Evolutionary conservation across 2,888 invertebrate species (phyloP).

Genomic region (Lochmaea capreae): DNA sequence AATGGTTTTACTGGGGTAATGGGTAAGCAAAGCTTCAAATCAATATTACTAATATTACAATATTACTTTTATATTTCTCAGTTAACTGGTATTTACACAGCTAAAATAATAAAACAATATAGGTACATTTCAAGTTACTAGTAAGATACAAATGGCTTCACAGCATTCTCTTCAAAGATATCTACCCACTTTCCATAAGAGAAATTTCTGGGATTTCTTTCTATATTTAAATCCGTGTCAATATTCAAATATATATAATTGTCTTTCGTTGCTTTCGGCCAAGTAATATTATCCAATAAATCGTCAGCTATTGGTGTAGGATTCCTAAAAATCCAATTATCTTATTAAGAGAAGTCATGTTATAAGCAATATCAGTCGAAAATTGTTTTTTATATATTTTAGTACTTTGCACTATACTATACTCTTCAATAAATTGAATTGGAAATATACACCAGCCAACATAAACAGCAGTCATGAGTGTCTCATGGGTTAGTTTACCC

Average conservation of each 20-base stretch:
- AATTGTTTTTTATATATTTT: no score
- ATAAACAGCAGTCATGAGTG: no score
- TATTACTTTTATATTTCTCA: no score
- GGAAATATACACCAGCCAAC: no score
- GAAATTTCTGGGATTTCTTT: conserved; percentile 37
- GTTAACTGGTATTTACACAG: no score
- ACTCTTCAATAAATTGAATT: no score
- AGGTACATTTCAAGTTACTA: neutral
- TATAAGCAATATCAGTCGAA: no score
- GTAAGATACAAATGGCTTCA: conserved; percentile 19
- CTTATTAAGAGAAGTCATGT: neutral
- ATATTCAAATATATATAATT: conserved; percentile 27
- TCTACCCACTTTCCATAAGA: conserved; percentile 41
- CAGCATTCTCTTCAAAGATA: conserved; percentile 35
- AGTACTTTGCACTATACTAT: no score
- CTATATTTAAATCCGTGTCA: conserved; percentile 31
- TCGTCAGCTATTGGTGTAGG: conserved; percentile 36
- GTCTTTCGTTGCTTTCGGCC: conserved; percentile 33
- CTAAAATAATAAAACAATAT: neutral
- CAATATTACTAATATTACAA: no score
- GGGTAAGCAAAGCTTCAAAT: no score
- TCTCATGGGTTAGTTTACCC: no score
- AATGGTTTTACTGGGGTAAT: no score
- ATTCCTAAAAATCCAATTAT: conserved; percentile 32
- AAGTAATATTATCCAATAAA: conserved; percentile 33